Percentiles rank a stretch among this genome's conserved stretches.
These are phyloP conservation scores for Heliconius congener DNA, from an alignment of 1,140 invertebrate species.

Conservation along the genomic window DNA sequence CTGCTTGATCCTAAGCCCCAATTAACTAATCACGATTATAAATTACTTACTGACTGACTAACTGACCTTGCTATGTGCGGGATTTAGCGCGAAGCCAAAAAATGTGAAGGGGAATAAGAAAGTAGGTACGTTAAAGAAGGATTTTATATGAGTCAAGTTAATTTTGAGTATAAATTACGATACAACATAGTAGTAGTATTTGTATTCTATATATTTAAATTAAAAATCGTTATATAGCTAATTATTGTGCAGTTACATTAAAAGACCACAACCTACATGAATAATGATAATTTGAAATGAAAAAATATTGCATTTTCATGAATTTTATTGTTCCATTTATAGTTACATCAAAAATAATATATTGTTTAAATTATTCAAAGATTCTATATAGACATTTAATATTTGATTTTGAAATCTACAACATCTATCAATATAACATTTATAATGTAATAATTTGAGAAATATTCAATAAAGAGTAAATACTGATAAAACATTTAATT, in stretches of 20 bases:
- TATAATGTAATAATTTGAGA: constrained; percentile 52
- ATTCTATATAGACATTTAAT: constrained; percentile 64
- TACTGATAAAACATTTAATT: constrained; percentile 68
- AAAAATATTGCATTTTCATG: constrained; percentile 26
- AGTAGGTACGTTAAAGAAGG: no score
- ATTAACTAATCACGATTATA: no score
- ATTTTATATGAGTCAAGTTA: no score
- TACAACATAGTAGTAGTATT: no score
- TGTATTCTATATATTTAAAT: no score
- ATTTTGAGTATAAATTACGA: no score
- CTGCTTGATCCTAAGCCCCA: no score
- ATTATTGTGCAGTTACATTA: no score
- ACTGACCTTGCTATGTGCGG: no score
- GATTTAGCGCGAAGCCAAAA: neutral
- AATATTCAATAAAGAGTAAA: constrained; percentile 67
- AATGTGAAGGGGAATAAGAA: neutral
- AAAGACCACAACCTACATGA: no score
- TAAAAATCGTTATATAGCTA: no score
- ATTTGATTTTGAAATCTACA: constrained; percentile 60
- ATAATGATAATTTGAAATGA: constrained; percentile 31
- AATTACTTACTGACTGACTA: no score
- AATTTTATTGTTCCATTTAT: constrained; percentile 63
- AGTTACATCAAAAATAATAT: constrained; percentile 68
- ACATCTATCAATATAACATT: constrained; percentile 62
- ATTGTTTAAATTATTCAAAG: constrained; percentile 55